Base-by-base conservation (phyloP, 2,113 vertebrate species). In the Pionites leucogaster region DNA sequence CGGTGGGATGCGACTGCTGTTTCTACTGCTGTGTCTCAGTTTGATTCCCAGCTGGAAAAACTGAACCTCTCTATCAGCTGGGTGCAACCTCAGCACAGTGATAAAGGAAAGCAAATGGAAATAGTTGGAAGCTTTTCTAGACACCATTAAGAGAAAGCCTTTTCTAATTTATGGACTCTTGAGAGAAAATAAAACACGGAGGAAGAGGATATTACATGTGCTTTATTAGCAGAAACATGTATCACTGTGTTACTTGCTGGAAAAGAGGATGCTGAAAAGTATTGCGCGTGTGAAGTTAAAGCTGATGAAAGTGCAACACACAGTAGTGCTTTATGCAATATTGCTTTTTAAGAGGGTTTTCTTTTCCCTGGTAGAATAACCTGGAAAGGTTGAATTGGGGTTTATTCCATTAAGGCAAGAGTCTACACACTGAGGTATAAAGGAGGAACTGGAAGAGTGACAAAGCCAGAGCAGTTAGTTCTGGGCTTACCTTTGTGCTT, bases 21-120 rank as follows among this genome's bases (percentile, higher is more conserved):
- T 92, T 88, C 76, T 83, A 53, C 55, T 94, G 60, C 67, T 93
- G 64, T 75, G 90, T 59, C 71, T 94, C 64, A 68, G 82, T 88
- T 82, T 78, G 86, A 93, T 81, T 95, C 94, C 76, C 93, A 90
- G 83, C 79, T 94, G 80, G 80, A 92, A 93, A 86, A 93, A 27
- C 9, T 11, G 59, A 94, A 74, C 68, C 28, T 86, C 47, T 27
- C 27, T 64, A 84, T 88, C 83, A 92, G 55, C 69, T 81, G 80
- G 49, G 62, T 86, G 52, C 74, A 80, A 84, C 76, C 60, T 83
- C 86, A 83, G 39, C 85, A 42, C 60, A 68, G 68, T 47, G 76
- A 92, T 83, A 92, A 92, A 92, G 50, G n/a, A 86, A 86, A 84
- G 80, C 0, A 20, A 90, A 83, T 39, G 47, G 64, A 86, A 95